These are phyloP conservation scores for Scaptomyza montana DNA, from an alignment of 1,140 invertebrate species.

Conservation along the genomic window DNA sequence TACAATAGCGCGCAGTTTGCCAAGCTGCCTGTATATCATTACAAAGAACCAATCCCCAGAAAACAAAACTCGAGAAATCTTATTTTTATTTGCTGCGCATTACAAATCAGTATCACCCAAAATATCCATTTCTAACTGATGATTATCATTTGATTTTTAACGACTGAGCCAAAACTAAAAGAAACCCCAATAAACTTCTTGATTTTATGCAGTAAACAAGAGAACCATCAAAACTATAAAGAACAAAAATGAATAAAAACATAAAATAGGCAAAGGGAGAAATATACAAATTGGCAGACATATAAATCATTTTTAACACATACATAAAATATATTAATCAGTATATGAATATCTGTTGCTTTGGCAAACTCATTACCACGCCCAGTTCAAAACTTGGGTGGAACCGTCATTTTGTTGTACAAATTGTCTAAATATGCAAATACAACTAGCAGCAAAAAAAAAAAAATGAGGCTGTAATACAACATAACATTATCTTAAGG, in stretches of 20 bases:
- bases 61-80: conserved; percentile 3
- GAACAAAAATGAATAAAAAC: conserved; percentile 4
- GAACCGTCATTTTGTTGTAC: conserved; percentile 44
- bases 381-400: conserved; percentile 35
- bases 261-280: conserved; percentile 63
- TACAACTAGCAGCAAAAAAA: conserved; percentile 4
- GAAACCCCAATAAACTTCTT: conserved; percentile 53
- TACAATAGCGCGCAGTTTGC: too few relatives aligned
- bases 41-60: conserved; percentile 44
- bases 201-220: conserved; percentile 57
- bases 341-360: conserved; percentile 40
- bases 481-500: conserved; percentile 59
- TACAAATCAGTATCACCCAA: conserved; percentile 29
- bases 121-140: conserved; percentile 37
- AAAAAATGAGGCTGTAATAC: conserved; percentile 8
- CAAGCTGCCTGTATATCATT: conserved; percentile 25
- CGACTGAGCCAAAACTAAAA: conserved; percentile 26
- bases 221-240: neutral
- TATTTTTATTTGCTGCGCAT: conserved; percentile 19
- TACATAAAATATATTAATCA: conserved; percentile 28
- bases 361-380: conserved; percentile 56
- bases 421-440: conserved; percentile 71
- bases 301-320: conserved; percentile 20
- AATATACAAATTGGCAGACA: conserved; percentile 27
- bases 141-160: conserved; percentile 65